A percentile compares a stretch with the other conserved stretches of the same genome.
These are phyloP conservation scores for Synanthedon andrenaeformis DNA, from an alignment of 2,888 invertebrate species.

Conservation along the genomic window DNA sequence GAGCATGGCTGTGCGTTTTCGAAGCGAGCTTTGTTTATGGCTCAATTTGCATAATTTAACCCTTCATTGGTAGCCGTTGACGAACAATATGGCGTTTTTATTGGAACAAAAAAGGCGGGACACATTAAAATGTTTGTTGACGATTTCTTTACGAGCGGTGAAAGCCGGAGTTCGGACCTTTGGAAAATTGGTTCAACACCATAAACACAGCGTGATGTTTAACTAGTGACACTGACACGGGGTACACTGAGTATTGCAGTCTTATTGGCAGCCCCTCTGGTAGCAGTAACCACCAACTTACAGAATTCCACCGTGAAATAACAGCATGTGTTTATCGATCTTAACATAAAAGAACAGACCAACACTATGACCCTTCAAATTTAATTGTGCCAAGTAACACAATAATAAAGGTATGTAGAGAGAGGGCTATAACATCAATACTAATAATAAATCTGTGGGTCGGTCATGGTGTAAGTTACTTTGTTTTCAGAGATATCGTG, in stretches of 20 bases:
- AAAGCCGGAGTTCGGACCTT: constrained; percentile 36
- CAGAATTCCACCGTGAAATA: no score
- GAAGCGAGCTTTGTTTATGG: constrained; percentile 21
- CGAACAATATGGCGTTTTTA: constrained; percentile 36
- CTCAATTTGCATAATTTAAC: constrained; percentile 64
- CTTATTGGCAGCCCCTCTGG: no score
- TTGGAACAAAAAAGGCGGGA: constrained; percentile 50
- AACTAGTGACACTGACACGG: constrained; percentile 7
- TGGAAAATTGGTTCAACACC: constrained; percentile 10
- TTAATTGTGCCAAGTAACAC: neutral
- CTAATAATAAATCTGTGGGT: no score
- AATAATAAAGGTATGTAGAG: neutral
- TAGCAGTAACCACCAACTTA: no score
- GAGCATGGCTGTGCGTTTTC: neutral
- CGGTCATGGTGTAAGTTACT: no score
- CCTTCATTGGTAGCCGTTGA: constrained; percentile 38
- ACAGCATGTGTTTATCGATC: no score
- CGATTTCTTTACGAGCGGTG: constrained; percentile 31
- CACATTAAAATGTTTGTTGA: constrained; percentile 38
- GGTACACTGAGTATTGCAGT: no score
- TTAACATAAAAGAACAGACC: neutral
- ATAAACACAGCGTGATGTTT: constrained; percentile 16
- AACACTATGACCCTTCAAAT: neutral
- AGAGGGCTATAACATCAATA: neutral
- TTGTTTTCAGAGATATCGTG: no score